Evolutionary conservation across 2,888 invertebrate genomes (phyloP).

Genomic region (Idaea dimidiata): DNA sequence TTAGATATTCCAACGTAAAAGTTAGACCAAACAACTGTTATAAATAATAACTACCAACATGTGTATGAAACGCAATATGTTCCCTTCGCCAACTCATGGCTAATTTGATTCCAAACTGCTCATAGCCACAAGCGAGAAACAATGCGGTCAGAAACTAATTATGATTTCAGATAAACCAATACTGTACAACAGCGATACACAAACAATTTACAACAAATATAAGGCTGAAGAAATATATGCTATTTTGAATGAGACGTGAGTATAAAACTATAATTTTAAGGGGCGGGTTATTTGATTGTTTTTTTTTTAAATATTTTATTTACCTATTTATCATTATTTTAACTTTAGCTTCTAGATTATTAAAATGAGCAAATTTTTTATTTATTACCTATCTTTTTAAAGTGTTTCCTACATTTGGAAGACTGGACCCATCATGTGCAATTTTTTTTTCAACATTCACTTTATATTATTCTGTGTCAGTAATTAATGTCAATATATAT

Average conservation of each 20-base stretch:
- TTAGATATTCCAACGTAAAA: neutral
- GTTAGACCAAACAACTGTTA: neutral
- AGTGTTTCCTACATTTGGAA: too few species aligned
- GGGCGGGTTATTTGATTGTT: too few species aligned
- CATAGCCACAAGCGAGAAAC: neutral
- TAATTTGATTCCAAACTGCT: neutral
- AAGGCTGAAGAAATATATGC: constrained; percentile 66
- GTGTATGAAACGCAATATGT: neutral
- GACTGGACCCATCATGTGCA: too few species aligned
- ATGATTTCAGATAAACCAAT: constrained; percentile 65
- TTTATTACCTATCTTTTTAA: too few species aligned
- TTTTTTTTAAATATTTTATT: too few species aligned
- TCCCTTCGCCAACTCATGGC: neutral
- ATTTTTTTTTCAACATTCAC: too few species aligned
- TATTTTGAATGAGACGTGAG: constrained; percentile 68
- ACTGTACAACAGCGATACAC: constrained; percentile 47
- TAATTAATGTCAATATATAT: neutral
- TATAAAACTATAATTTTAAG: constrained; percentile 15
- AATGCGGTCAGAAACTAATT: neutral
- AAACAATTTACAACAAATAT: constrained; percentile 45
- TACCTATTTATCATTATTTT: too few species aligned
- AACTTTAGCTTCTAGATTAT: too few species aligned
- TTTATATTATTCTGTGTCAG: too few species aligned
- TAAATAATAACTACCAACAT: constrained; percentile 5
- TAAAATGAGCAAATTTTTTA: too few species aligned